Conservation (phyloP, 2,113 vertebrate species). For the Elaphurus davidianus region DNA sequence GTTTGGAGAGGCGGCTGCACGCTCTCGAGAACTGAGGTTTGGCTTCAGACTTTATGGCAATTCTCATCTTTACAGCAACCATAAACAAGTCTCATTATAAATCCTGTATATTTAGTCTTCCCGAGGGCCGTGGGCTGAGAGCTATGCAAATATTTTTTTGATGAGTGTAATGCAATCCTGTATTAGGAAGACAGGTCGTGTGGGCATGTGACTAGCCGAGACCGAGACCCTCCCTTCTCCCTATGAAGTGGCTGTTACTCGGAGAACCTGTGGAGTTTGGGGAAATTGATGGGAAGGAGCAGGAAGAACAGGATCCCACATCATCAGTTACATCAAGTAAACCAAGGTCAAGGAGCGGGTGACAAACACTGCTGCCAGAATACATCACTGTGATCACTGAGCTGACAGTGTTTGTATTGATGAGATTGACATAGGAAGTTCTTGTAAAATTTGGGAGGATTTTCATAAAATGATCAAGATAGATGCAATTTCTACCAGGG, state of each 20-base stretch:
- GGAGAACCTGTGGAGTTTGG: too few relatives aligned
- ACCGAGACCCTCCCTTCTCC: too few relatives aligned
- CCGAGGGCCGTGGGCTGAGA: not conserved
- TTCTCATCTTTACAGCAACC: not conserved
- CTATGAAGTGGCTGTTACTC: fast-evolving
- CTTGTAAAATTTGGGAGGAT: not conserved
- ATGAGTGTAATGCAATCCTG: fast-evolving
- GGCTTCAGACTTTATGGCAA: not conserved
- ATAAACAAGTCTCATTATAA: too few relatives aligned
- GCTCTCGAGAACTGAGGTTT: not conserved
- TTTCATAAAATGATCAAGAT: not conserved
- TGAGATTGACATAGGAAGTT: not conserved
- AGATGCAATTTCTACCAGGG: not conserved
- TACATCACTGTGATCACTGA: not conserved
- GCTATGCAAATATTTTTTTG: not conserved
- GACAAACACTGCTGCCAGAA: not conserved
- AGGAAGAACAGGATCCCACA: not conserved
- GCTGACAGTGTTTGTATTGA: not conserved
- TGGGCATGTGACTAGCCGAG: not conserved
- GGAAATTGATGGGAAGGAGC: fast-evolving
- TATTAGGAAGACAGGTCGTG: not conserved
- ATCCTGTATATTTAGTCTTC: not conserved
- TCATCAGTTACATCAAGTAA: fast-evolving
- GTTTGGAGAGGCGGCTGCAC: not conserved
- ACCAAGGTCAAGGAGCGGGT: fast-evolving